Evolutionary conservation across 2,113 vertebrate genomes (phyloP), one percentile per base, ranked within the genome.

Genomic region (Sciurus niger): DNA sequence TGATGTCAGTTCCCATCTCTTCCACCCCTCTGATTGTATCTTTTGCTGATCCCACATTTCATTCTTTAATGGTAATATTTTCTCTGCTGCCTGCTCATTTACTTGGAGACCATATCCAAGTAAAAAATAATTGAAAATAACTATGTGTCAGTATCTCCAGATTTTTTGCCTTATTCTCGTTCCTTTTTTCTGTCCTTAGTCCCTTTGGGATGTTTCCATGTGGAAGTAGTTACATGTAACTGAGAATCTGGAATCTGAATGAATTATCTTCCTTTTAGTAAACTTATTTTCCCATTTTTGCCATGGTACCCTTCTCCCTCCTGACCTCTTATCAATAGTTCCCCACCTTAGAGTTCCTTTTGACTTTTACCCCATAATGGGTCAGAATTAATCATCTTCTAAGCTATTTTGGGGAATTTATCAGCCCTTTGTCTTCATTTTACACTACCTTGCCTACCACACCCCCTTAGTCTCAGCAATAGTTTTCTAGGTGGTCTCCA

Each of bases 281-380:
- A 97, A 93, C 8, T 3, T 84, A 80, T 43, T 88, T 88, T 22
- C 28, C 65, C 34, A 9, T 90, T 82, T 51, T 72, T 94, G 46
- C 68, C 16, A 37, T 37, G 48, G 65, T 70, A 63, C 30, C 16
- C 30, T 80, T 79, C 37, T 93, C 25, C 70, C 76, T 86, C 73
- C 40, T 90, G 46, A 68, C 32, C 55, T 90, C 85, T 24, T 10
- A 18, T 11, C 25, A 48, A 11, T 28, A 53, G 0, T 77, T 72
- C 48, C 67, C 34, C 20, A 34, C 46, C 55, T 89, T 95, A 24
- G 32, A 94, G 63, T 86, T 77, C 79, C 9, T 95, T 65, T 58
- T 74, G 67, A 73, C 51, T 83, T 11, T 92, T 93, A 24, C 5
- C 25, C 70, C 12, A 4, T 60, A 37, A 67, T 11, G 25, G 82